Evolutionary conservation across 2,888 invertebrate species (phyloP).

Genomic region (Junonia oenone): DNA sequence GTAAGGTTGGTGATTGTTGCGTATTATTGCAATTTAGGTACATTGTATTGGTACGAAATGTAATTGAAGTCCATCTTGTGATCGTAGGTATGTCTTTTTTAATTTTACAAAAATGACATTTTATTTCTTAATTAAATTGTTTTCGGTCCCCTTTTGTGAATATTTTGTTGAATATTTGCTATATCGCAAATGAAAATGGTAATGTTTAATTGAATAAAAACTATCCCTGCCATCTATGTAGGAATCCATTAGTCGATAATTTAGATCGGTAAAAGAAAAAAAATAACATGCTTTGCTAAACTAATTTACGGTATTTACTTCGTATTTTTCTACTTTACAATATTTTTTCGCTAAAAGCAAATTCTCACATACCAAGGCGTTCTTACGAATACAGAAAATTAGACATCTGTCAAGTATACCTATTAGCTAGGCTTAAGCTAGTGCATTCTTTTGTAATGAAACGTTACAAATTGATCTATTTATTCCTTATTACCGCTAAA

Average conservation of each 20-base stretch:
- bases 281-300: too few relatives aligned
- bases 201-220: too few relatives aligned
- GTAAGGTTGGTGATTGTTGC: neutral
- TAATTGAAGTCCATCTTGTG: too few relatives aligned
- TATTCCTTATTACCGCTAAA: slow-evolving; percentile 23
- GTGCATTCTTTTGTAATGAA: slow-evolving; percentile 17
- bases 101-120: too few relatives aligned
- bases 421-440: slow-evolving; percentile 19
- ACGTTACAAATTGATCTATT: slow-evolving; percentile 27
- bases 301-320: neutral
- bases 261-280: too few relatives aligned
- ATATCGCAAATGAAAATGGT: too few relatives aligned
- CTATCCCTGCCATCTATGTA: too few relatives aligned
- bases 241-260: too few relatives aligned
- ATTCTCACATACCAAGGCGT: slow-evolving; percentile 10
- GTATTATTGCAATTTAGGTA: neutral
- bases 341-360: slow-evolving; percentile 2
- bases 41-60: neutral
- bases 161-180: too few relatives aligned
- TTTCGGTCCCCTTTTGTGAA: too few relatives aligned
- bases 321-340: neutral
- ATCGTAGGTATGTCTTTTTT: too few relatives aligned
- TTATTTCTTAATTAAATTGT: too few relatives aligned
- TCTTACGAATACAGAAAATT: slow-evolving; percentile 6
- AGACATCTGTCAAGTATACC: slow-evolving; percentile 11